Evolutionary conservation across 2,888 invertebrate species (phyloP).

Genomic region (Diarsia dahlii): DNA sequence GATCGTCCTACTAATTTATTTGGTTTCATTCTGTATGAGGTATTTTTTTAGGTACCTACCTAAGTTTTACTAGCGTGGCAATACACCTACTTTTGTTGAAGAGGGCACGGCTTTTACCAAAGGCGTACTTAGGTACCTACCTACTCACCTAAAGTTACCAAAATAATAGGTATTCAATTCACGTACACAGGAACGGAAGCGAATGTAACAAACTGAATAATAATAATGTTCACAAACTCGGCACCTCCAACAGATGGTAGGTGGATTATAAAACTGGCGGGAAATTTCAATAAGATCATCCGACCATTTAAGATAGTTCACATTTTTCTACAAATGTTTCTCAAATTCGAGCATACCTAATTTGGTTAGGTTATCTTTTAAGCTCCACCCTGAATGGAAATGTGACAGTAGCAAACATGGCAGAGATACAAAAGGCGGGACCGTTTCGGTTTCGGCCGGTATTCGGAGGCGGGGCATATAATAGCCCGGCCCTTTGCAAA

Average conservation of each 20-base stretch:
- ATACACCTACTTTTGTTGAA: neutral
- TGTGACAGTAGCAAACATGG: constrained; percentile 82
- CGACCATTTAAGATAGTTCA: constrained; percentile 51
- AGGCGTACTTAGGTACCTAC: neutral
- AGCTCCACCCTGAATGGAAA: constrained; percentile 77
- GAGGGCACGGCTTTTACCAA: neutral
- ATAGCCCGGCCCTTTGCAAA: constrained; percentile 86
- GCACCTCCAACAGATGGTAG: constrained; percentile 44
- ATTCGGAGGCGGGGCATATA: constrained; percentile 81
- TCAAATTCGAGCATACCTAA: constrained; percentile 54
- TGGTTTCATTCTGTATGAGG: neutral
- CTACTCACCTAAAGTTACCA: neutral
- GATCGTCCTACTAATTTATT: neutral
- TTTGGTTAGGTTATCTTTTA: constrained; percentile 71
- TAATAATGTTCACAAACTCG: constrained; percentile 32
- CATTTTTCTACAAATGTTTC: constrained; percentile 2
- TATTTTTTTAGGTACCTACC: too few species aligned
- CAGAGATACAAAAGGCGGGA: constrained; percentile 79
- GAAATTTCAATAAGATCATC: constrained; percentile 37
- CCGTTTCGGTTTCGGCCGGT: constrained; percentile 77
- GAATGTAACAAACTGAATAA: neutral
- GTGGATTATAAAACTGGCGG: constrained; percentile 28
- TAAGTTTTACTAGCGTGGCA: neutral
- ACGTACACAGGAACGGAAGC: too few species aligned
- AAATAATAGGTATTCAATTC: too few species aligned